A percentile compares a stretch with the other conserved stretches of the same genome.
These are phyloP conservation scores for Chelon labrosus DNA, from an alignment of 2,797 vertebrate genomes.

Conservation along the genomic window DNA sequence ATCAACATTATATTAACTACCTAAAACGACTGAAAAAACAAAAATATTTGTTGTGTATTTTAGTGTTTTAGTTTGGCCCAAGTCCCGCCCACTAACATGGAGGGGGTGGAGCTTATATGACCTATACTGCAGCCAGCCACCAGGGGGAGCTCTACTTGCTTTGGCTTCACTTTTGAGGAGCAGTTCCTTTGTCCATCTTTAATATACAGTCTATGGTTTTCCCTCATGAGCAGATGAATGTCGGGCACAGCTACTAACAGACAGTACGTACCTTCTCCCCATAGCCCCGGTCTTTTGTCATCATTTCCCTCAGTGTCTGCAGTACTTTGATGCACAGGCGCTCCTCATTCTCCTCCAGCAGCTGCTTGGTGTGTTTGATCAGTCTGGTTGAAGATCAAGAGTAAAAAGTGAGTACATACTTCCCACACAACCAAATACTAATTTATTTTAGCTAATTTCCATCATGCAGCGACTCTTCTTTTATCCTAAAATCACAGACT, in stretches of 20 bases:
- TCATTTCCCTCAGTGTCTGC: conserved; percentile 98
- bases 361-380: conserved; percentile 98
- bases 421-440: not conserved
- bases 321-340: conserved; percentile 98
- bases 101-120: no score
- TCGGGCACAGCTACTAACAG: conserved; percentile 3
- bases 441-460: conserved; percentile 4
- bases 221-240: conserved; percentile 19
- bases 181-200: no score
- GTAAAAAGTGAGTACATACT: not conserved
- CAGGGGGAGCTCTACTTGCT: no score
- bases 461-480: not conserved
- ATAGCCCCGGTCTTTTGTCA: conserved; percentile 98
- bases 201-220: no score
- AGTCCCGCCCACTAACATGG: not conserved
- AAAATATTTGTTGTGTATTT: no score
- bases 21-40: no score
- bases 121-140: no score
- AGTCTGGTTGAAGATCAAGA: conserved; percentile 82
- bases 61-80: conserved; percentile 28
- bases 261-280: conserved; percentile 95
- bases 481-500: not conserved
- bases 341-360: conserved; percentile 98
- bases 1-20: no score
- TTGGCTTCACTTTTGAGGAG: no score